These are phyloP conservation scores for Acrocephalus arundinaceus DNA, from an alignment of 2,113 vertebrate genomes.

Conservation along the genomic window DNA sequence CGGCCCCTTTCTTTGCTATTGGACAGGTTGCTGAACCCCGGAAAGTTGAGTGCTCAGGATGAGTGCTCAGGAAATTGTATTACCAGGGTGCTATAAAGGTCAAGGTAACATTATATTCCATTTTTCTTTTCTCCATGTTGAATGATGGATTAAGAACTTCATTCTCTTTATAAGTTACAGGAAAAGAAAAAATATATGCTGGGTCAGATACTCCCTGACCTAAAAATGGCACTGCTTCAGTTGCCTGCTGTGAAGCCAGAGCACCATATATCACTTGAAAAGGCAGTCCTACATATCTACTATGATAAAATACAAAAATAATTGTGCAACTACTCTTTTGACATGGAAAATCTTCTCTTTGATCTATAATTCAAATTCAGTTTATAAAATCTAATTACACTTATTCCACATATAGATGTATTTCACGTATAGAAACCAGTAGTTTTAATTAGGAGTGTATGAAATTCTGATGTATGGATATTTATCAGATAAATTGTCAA, in stretches of 20 bases:
- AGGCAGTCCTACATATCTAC: background rate
- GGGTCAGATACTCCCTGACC: background rate
- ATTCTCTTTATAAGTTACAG: background rate
- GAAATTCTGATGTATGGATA: background rate
- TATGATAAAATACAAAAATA: background rate
- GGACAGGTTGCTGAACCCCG: background rate
- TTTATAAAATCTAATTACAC: background rate
- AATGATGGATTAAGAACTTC: background rate
- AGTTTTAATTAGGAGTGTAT: slow-evolving; percentile 26
- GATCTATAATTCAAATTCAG: background rate
- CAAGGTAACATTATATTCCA: background rate
- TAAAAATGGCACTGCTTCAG: background rate
- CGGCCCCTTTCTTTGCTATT: background rate
- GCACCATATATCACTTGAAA: background rate
- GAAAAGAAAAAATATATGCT: background rate
- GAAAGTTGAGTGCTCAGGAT: background rate
- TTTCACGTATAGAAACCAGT: background rate
- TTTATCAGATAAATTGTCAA: background rate
- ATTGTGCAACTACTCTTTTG: background rate
- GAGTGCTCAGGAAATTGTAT: background rate
- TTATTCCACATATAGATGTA: background rate
- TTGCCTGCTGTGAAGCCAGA: background rate
- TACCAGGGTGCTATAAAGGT: background rate
- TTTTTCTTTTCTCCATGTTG: background rate
- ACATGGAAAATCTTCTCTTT: background rate